These are phyloP conservation scores for Eupelmus urozonus DNA, from an alignment of 2,888 invertebrate genomes.

Conservation along the genomic window DNA sequence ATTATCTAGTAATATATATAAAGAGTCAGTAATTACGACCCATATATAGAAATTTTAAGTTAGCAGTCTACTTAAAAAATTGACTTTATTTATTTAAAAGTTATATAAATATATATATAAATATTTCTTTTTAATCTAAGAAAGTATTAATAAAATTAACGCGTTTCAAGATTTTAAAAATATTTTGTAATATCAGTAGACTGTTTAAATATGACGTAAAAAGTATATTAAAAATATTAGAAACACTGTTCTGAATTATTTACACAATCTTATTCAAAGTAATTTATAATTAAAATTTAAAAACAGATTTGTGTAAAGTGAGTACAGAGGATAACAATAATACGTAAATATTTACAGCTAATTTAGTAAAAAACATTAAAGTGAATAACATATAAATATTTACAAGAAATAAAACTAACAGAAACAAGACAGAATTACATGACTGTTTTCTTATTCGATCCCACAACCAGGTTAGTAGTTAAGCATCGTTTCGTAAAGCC, in stretches of 20 bases:
- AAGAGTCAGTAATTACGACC: too few species aligned
- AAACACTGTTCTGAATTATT: too few species aligned
- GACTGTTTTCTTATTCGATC: slow-evolving; percentile 14
- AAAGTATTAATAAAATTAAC: too few species aligned
- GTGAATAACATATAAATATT: slow-evolving; percentile 1
- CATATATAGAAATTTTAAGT: too few species aligned
- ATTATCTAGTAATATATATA: too few species aligned
- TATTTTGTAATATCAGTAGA: too few species aligned
- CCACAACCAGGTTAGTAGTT: slow-evolving; percentile 59
- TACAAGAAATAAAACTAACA: slow-evolving; percentile 8
- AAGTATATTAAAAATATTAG: not conserved
- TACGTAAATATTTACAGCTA: not conserved
- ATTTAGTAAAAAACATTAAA: slow-evolving; percentile 11
- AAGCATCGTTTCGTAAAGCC: slow-evolving; percentile 38
- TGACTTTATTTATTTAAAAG: too few species aligned
- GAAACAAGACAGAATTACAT: slow-evolving; percentile 56
- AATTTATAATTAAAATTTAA: not conserved
- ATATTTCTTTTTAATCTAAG: too few species aligned
- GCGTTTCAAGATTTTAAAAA: too few species aligned
- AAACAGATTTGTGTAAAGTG: not conserved
- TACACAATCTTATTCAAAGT: too few species aligned
- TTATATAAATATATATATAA: too few species aligned
- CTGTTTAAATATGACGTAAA: not conserved
- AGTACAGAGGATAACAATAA: not conserved
- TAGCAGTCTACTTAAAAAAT: too few species aligned